These are phyloP conservation scores for Pseudomugil tenellus DNA, from an alignment of 2,797 vertebrate species.

Conservation along the genomic window DNA sequence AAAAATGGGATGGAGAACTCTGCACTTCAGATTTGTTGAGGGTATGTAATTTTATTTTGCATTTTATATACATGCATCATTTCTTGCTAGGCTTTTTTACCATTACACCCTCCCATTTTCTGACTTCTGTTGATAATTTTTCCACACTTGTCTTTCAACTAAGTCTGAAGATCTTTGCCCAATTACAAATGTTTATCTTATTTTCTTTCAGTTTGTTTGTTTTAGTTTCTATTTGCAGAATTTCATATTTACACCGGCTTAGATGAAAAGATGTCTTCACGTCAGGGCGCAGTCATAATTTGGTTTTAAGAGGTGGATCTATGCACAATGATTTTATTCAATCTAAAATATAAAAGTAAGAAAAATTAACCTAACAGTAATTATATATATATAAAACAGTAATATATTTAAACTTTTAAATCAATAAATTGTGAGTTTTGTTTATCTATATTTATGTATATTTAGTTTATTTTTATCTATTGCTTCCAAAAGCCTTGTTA, in stretches of 20 bases:
- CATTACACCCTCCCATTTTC: neutral
- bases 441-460: too few relatives aligned
- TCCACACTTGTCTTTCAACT: neutral
- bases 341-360: neutral
- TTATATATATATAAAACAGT: neutral
- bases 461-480: too few relatives aligned
- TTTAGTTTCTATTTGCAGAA: neutral
- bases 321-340: neutral
- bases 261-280: neutral
- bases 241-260: neutral
- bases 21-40: conserved; percentile 3
- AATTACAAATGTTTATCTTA: neutral
- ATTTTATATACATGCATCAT: neutral
- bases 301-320: neutral
- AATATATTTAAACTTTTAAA: neutral
- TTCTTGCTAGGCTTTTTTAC: neutral
- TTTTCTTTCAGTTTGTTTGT: neutral
- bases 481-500: neutral
- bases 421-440: too few relatives aligned
- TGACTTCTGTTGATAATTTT: neutral
- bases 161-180: neutral
- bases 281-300: neutral
- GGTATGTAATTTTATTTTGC: neutral
- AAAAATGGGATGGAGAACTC: neutral
- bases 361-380: neutral